Conservation (phyloP, 2,113 vertebrate genomes). For the Galeopterus variegatus region DNA sequence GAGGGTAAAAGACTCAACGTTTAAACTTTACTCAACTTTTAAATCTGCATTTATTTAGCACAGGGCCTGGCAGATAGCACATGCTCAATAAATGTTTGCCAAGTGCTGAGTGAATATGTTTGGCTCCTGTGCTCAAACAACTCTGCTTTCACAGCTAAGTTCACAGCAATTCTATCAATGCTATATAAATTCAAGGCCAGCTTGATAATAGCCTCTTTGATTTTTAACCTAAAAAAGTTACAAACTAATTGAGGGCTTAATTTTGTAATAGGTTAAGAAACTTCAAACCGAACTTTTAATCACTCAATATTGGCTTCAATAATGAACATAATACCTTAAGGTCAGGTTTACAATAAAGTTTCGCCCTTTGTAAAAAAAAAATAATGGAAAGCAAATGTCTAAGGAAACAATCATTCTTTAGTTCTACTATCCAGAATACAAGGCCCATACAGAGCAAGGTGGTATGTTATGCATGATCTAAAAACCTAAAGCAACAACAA, state of each 20-base stretch:
- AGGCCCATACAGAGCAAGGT: not conserved
- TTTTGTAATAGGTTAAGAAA: not conserved
- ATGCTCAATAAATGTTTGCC: not conserved
- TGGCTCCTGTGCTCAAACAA: slow-evolving; percentile 39
- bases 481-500: slow-evolving; percentile 42
- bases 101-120: not conserved
- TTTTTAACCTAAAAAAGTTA: slow-evolving; percentile 61
- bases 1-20: not conserved
- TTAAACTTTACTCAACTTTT: not conserved
- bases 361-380: slow-evolving; percentile 57
- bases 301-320: slow-evolving; percentile 10
- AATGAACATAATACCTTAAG: slow-evolving; percentile 25
- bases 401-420: slow-evolving; percentile 63
- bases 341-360: not conserved
- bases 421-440: slow-evolving; percentile 24
- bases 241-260: slow-evolving; percentile 35
- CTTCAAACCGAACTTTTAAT: slow-evolving; percentile 14
- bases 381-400: slow-evolving; percentile 20
- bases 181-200: slow-evolving; percentile 1
- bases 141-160: slow-evolving; percentile 44
- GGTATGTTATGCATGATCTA: not conserved
- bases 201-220: slow-evolving; percentile 4
- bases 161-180: not conserved
- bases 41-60: not conserved
- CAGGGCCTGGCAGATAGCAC: not conserved